A percentile compares a stretch with the other conserved stretches of the same genome.
Evolutionary conservation across 1,140 invertebrate species (phyloP).

Genomic region (Anastatus disparis): DNA sequence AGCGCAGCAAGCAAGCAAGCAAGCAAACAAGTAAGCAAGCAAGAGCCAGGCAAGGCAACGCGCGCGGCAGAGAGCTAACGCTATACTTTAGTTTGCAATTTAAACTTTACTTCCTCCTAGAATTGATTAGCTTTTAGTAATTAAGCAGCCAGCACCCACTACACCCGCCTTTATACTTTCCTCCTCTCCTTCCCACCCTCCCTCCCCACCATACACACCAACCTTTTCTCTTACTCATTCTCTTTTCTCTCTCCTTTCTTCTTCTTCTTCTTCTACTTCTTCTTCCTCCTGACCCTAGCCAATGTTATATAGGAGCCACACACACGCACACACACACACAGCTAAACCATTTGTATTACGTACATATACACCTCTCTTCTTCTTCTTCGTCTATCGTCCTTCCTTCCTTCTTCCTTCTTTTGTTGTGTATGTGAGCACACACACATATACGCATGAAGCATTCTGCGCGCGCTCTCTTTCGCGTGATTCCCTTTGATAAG

Average conservation of each 20-base stretch:
- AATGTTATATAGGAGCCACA: not conserved
- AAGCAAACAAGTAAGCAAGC: no score
- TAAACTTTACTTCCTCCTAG: conserved; percentile 69
- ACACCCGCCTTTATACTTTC: conserved; percentile 11
- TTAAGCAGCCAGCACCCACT: conserved; percentile 65
- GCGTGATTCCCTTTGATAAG: conserved; percentile 16
- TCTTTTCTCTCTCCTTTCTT: conserved; percentile 12
- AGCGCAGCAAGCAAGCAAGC: no score
- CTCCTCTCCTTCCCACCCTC: conserved; percentile 7
- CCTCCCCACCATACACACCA: conserved; percentile 7
- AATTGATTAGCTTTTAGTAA: conserved; percentile 70
- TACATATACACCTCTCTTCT: no score
- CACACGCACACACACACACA: not conserved
- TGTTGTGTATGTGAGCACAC: no score
- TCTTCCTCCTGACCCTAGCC: conserved; percentile 31
- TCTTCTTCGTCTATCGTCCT: no score
- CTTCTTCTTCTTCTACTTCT: not conserved
- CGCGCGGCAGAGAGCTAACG: conserved; percentile 53
- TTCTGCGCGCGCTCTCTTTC: not conserved
- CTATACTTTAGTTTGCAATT: conserved; percentile 70
- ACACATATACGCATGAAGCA: conserved; percentile 13
- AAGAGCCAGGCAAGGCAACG: no score
- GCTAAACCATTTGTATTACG: not conserved
- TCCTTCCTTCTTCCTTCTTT: conserved; percentile 28
- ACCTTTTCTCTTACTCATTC: no score